Evolutionary conservation across 2,888 invertebrate species (phyloP).

Genomic region (Schizotus pectinicornis): DNA sequence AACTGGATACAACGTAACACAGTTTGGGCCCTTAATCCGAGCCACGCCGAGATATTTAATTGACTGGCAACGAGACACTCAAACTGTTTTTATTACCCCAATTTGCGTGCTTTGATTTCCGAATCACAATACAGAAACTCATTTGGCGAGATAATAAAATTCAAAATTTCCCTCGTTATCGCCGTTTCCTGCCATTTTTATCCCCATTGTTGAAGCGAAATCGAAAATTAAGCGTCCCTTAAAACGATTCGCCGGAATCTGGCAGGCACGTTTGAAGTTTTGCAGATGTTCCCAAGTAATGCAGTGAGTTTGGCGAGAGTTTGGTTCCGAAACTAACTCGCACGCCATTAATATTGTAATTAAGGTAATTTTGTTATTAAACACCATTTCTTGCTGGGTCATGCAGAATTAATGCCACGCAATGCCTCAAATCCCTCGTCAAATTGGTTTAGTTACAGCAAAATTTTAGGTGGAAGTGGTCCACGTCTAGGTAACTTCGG

Average conservation of each 20-base stretch:
- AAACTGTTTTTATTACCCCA: conserved; percentile 13
- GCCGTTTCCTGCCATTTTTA: background rate
- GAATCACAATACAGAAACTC: background rate
- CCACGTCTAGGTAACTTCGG: too few species aligned
- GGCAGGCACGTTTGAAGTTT: conserved; percentile 14
- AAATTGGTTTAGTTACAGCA: conserved; percentile 3
- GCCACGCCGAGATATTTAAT: conserved; percentile 11
- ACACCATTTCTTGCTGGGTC: background rate
- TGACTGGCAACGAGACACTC: conserved; percentile 15
- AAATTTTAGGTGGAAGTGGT: too few species aligned
- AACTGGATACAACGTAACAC: too few species aligned
- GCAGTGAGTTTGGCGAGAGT: conserved; percentile 13
- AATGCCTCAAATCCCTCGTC: too few species aligned
- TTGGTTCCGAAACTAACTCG: conserved; percentile 12
- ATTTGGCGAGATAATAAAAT: background rate
- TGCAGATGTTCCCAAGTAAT: conserved; percentile 15
- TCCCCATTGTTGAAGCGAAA: background rate
- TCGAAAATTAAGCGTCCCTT: background rate
- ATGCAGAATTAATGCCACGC: background rate
- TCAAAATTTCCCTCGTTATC: background rate
- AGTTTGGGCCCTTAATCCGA: background rate
- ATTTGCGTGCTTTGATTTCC: conserved; percentile 10
- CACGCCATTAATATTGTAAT: background rate
- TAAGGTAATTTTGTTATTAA: conserved; percentile 2
- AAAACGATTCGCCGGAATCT: conserved; percentile 11